Evolutionary conservation across 2,797 vertebrate genomes (phyloP).

Genomic region (Epinephelus awoara): DNA sequence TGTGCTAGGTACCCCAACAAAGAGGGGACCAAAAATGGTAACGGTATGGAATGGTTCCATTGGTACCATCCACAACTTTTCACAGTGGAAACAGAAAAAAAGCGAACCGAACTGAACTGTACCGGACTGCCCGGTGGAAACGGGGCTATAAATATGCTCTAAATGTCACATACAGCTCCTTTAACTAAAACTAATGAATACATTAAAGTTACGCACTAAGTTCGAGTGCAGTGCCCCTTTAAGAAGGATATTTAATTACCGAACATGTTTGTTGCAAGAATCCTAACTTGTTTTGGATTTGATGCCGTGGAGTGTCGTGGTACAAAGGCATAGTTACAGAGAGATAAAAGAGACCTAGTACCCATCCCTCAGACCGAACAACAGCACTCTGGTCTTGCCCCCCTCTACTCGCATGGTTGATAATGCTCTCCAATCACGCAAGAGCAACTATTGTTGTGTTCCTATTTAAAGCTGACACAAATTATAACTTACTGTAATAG

Average conservation of each 20-base stretch:
- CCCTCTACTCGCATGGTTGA: background rate
- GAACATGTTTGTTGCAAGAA: background rate
- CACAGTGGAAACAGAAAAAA: too few species aligned
- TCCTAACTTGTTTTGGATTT: slow-evolving; percentile 13
- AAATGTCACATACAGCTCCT: too few species aligned
- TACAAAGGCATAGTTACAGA: slow-evolving; percentile 5
- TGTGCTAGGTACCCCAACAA: too few species aligned
- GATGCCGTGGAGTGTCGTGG: background rate
- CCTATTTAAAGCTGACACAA: background rate
- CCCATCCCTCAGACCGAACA: background rate
- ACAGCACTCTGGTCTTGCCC: background rate
- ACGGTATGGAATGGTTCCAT: too few species aligned
- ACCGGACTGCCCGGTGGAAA: too few species aligned
- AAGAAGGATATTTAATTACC: background rate
- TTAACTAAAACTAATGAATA: too few species aligned
- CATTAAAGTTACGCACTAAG: too few species aligned
- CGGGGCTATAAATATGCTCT: too few species aligned
- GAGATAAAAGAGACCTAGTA: slow-evolving; percentile 26
- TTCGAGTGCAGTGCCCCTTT: background rate
- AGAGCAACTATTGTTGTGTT: background rate
- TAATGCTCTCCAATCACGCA: slow-evolving; percentile 10
- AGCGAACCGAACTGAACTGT: too few species aligned
- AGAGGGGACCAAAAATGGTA: too few species aligned
- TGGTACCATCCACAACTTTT: too few species aligned
- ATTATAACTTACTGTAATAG: background rate